These are phyloP conservation scores for Protula sp. DNA, from an alignment of 2,888 invertebrate genomes.

Conservation along the genomic window DNA sequence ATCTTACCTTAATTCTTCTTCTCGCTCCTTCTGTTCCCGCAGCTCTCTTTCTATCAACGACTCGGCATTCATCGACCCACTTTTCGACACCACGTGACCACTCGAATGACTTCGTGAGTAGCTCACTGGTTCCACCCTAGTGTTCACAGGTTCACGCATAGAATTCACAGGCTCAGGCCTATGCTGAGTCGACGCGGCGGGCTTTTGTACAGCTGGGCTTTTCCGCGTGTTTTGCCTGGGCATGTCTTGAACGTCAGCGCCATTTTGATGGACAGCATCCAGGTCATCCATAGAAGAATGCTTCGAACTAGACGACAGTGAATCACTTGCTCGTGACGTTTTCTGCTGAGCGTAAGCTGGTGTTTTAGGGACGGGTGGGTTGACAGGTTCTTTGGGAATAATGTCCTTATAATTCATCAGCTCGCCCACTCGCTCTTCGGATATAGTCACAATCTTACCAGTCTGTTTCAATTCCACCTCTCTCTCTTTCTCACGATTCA, in stretches of 20 bases:
- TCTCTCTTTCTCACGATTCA: constrained; percentile 76
- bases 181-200: constrained; percentile 9
- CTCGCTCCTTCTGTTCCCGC: constrained; percentile 75
- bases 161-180: constrained; percentile 5
- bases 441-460: constrained; percentile 59
- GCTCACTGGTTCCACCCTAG: not conserved
- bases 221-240: not conserved
- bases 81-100: not conserved
- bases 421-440: constrained; percentile 58
- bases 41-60: constrained; percentile 83
- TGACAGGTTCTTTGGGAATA: constrained; percentile 22
- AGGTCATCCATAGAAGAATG: not conserved
- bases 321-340: no score
- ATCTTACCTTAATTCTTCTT: constrained; percentile 73
- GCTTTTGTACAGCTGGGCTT: not conserved
- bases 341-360: constrained; percentile 3
- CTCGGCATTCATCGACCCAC: constrained; percentile 68
- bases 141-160: not conserved
- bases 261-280: no score
- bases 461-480: constrained; percentile 74
- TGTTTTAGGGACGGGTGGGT: constrained; percentile 11
- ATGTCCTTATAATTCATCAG: constrained; percentile 43
- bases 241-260: no score
- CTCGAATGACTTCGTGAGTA: not conserved
- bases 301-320: no score